Evolutionary conservation across 2,888 invertebrate species (phyloP), one percentile per base, ranked within the genome.

Genomic region (Matsumyia berberina): DNA sequence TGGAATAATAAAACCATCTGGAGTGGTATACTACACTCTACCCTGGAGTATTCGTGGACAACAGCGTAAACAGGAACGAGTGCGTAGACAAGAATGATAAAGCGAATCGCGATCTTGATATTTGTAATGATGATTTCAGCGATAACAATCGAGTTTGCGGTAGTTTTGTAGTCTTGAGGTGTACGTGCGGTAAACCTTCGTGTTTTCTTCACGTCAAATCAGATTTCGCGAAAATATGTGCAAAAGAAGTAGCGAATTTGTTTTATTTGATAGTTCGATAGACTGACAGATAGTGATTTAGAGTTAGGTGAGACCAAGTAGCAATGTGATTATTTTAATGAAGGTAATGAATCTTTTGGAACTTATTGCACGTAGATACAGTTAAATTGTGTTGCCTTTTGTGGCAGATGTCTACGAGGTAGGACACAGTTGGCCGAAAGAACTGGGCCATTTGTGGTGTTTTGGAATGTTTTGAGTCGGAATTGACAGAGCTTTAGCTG

Each of bases 31-130:
- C 12, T 31, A n/a, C 15, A 12, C 24, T 24, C 12, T 31, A 17
- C 69, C 17, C n/a, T 44, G 42, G 44, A 44, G 31, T 33, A 57
- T 24, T 17, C 15, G 44, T 24, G 17, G 19, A 17, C 57, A 39
- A 57, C 37, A n/a, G 37, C 35, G 33, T 31, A 62, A 69, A 69
- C 81, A 78, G 60, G 60, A 82, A 70, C 78, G 55, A 69, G 67
- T 69, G 62, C 78, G 57, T 73, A 78, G 78, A 73, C 83, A 67
- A 67, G 83, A 83, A 83, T 83, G 67, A 83, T 79, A 79, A 62
- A 77, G 53, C 55, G 55, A 79, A 46, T 73, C 37, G 57, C 78
- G 66, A 79, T 67, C 60, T 53, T 66, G 60, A 78, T 66, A 72
- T 78, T 73, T 49, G 73, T 69, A 58, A 67, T 58, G 67, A 77